Evolutionary conservation across 1,140 invertebrate species (phyloP).

Genomic region (Paralvinella palmiformis): DNA sequence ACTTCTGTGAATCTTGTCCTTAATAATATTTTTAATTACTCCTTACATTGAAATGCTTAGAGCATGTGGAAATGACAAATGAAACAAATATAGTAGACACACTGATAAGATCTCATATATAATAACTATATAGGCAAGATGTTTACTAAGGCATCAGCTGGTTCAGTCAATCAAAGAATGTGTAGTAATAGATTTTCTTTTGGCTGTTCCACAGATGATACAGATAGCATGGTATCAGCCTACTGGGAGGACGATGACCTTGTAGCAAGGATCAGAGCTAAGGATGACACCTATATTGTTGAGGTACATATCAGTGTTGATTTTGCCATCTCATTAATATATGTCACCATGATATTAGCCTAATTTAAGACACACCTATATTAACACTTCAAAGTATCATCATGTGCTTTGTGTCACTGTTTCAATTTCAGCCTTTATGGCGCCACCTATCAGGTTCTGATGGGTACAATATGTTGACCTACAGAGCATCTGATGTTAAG

Average conservation of each 20-base stretch:
- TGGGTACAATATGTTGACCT: constrained; percentile 15
- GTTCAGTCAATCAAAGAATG: no score
- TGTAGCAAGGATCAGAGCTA: constrained; percentile 2
- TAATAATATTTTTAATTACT: no score
- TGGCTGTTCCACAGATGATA: no score
- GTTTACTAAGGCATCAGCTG: no score
- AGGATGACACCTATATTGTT: constrained; percentile 5
- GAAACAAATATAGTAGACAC: no score
- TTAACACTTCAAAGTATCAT: not conserved
- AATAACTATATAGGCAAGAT: no score
- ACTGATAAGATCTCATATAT: no score
- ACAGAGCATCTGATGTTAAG: constrained; percentile 13
- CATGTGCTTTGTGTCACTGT: not conserved
- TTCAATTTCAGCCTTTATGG: constrained; percentile 15
- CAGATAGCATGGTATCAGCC: not conserved
- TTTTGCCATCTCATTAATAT: constrained; percentile 15
- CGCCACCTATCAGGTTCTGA: constrained; percentile 10
- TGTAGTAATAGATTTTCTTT: no score
- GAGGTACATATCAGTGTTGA: constrained; percentile 12
- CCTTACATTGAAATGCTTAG: no score
- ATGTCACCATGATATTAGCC: no score
- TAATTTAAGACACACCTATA: not conserved
- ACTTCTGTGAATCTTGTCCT: no score
- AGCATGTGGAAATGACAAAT: no score
- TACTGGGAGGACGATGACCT: constrained; percentile 16